A percentile compares a stretch with the other conserved stretches of the same genome.
phyloP scores from a whole-genome alignment of 2,888 invertebrate species.

The Anodontia alba region DNA sequence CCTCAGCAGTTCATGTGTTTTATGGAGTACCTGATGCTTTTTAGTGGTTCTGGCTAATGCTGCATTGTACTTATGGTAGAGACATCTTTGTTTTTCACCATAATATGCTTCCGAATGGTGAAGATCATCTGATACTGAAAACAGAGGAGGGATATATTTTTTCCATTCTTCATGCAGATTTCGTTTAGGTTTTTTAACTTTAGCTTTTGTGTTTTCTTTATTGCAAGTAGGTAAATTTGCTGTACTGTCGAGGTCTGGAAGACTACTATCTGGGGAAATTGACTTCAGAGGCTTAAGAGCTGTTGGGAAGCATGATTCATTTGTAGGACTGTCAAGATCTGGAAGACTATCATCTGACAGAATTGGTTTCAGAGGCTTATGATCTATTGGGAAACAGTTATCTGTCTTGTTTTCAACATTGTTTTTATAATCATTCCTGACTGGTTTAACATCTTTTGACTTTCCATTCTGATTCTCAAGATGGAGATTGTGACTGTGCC shows the following conservation, averaged over 20 bases:
- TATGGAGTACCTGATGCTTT: background rate
- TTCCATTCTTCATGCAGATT: background rate
- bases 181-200: background rate
- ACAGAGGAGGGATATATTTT: background rate
- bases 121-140: background rate
- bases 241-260: background rate
- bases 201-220: background rate
- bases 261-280: background rate
- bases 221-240: background rate
- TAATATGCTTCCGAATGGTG: background rate
- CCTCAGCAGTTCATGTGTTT: background rate
- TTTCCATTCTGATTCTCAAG: too few relatives aligned
- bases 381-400: background rate
- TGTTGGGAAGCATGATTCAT: background rate
- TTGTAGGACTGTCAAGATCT: too few relatives aligned
- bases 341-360: too few relatives aligned
- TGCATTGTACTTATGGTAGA: background rate
- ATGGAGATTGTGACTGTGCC: too few relatives aligned
- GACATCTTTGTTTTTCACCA: slow-evolving; percentile 1
- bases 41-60: background rate
- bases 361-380: background rate
- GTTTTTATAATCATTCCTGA: too few relatives aligned
- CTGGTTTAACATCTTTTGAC: too few relatives aligned
- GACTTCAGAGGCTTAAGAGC: background rate
- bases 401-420: background rate